Conservation (phyloP, 2,888 invertebrate genomes). For the Aspidiotus destructor region DNA sequence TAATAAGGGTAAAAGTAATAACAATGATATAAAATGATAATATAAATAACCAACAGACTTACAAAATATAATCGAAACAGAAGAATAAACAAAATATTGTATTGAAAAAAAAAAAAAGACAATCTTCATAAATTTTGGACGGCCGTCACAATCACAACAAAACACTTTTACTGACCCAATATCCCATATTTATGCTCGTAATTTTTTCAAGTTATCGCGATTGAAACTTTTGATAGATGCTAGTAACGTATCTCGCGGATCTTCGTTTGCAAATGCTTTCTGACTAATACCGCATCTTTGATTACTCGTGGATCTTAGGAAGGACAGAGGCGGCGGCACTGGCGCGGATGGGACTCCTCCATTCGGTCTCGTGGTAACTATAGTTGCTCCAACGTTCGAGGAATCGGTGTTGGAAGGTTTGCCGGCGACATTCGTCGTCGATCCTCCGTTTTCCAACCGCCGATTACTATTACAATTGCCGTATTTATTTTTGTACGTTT, state of each 20-base stretch:
- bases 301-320: slow-evolving; percentile 35
- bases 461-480: too few relatives aligned
- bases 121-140: not conserved
- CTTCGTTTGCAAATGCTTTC: not conserved
- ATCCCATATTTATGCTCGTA: slow-evolving; percentile 17
- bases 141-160: not conserved
- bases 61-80: too few relatives aligned
- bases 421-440: not conserved
- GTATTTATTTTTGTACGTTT: slow-evolving; percentile 8
- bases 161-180: not conserved
- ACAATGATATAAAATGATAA: too few relatives aligned
- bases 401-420: not conserved
- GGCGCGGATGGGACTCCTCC: slow-evolving; percentile 12
- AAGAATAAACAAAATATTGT: not conserved
- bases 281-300: not conserved
- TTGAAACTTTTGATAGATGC: slow-evolving; percentile 34
- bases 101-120: not conserved
- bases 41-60: too few relatives aligned
- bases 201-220: slow-evolving; percentile 34
- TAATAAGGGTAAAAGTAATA: too few relatives aligned
- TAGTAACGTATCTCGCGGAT: slow-evolving; percentile 22
- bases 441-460: too few relatives aligned
- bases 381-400: not conserved
- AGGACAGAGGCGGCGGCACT: slow-evolving; percentile 35
- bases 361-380: not conserved